These are phyloP conservation scores for Drosophila neotestacea DNA, from an alignment of 2,888 invertebrate genomes.

Conservation along the genomic window DNA sequence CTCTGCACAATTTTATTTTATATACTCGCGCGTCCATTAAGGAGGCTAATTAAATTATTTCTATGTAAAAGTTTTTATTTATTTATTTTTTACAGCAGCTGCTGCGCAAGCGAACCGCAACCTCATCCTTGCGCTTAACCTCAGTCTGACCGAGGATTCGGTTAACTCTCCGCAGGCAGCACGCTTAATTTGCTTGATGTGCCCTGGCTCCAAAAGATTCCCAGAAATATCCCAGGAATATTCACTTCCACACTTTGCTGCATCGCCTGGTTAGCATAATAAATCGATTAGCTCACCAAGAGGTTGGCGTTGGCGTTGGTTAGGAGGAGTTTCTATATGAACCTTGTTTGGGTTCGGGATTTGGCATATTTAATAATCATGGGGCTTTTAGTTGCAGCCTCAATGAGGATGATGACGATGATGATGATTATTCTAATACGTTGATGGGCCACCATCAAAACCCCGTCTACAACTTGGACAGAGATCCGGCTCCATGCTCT, in stretches of 20 bases:
- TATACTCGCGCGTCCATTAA: constrained; percentile 7
- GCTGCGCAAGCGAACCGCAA: constrained; percentile 5
- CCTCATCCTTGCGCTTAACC: not conserved
- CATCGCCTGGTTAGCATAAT: constrained; percentile 81
- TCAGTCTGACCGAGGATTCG: not conserved
- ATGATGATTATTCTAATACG: constrained; percentile 77
- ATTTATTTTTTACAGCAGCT: constrained; percentile 30
- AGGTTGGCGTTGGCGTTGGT: constrained; percentile 23
- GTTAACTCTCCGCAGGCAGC: constrained; percentile 23
- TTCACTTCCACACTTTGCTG: constrained; percentile 65
- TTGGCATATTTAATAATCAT: constrained; percentile 81
- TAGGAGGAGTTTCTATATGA: constrained; percentile 15
- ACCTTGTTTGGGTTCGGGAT: constrained; percentile 45
- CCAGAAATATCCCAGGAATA: constrained; percentile 32
- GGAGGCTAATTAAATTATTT: constrained; percentile 48
- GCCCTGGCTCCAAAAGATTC: constrained; percentile 14
- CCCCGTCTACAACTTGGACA: constrained; percentile 22
- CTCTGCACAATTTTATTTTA: constrained; percentile 10
- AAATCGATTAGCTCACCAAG: constrained; percentile 75
- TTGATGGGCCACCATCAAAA: constrained; percentile 38
- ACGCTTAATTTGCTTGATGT: constrained; percentile 72
- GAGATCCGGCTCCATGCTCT: constrained; percentile 41
- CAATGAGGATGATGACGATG: constrained; percentile 69
- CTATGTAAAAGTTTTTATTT: constrained; percentile 20
- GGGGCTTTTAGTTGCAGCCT: constrained; percentile 57